Conservation (phyloP, 2,113 vertebrate genomes). For the Sinocyclocheilus anshuiensis region DNA sequence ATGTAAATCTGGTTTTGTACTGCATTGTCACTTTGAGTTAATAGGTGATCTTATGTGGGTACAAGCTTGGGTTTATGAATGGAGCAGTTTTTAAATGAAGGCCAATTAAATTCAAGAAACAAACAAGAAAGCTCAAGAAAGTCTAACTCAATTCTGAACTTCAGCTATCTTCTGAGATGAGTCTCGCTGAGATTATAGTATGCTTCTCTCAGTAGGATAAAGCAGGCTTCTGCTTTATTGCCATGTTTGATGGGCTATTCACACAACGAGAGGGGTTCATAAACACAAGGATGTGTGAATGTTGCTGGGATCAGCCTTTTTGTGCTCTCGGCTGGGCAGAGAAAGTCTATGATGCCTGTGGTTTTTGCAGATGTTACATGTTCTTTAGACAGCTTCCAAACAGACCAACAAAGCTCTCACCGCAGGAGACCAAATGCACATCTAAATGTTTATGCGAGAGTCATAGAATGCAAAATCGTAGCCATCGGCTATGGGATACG, state of each 20-base stretch:
- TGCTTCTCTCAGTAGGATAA: constrained; percentile 12
- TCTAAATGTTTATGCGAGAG: constrained; percentile 43
- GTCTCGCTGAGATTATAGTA: constrained; percentile 28
- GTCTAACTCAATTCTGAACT: constrained; percentile 1
- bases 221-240: constrained; percentile 7
- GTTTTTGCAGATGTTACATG: constrained; percentile 55
- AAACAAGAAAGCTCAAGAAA: background rate
- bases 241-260: constrained; percentile 16
- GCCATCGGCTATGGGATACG: background rate
- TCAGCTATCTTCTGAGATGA: constrained; percentile 9
- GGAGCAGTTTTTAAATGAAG: background rate
- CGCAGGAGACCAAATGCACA: constrained; percentile 32
- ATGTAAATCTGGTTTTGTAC: background rate
- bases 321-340: constrained; percentile 1
- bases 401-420: constrained; percentile 31
- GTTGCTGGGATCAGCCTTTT: constrained; percentile 43
- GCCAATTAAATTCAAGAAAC: background rate
- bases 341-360: constrained; percentile 39
- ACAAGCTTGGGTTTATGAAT: background rate
- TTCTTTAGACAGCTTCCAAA: constrained; percentile 48
- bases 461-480: background rate
- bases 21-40: background rate
- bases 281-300: background rate
- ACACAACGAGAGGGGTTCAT: constrained; percentile 11
- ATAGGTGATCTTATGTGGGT: background rate